These are phyloP conservation scores for Siphlonurus alternatus DNA, from an alignment of 2,888 invertebrate species.

Conservation along the genomic window DNA sequence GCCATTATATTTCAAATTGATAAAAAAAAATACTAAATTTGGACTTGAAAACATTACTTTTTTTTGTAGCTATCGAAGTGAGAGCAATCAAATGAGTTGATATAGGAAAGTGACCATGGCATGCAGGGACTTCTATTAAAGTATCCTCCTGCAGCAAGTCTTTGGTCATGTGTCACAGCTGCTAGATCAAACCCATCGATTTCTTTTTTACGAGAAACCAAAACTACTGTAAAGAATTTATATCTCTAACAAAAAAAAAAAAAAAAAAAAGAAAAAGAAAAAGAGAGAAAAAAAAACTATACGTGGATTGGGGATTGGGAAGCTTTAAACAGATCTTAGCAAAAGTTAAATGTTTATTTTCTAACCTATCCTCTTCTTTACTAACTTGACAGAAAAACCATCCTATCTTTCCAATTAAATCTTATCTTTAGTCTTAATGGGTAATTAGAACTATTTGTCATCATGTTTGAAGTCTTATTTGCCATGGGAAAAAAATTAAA, in stretches of 20 bases:
- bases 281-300: background rate
- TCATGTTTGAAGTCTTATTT: background rate
- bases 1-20: too few relatives aligned
- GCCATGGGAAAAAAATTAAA: too few relatives aligned
- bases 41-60: background rate
- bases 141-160: background rate
- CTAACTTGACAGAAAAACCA: background rate
- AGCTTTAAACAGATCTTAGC: background rate
- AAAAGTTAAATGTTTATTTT: background rate
- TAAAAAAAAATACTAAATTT: background rate
- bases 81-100: background rate
- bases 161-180: background rate
- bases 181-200: background rate
- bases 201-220: background rate
- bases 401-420: background rate
- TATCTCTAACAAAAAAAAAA: background rate
- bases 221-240: background rate
- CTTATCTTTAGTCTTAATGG: background rate
- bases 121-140: too few relatives aligned
- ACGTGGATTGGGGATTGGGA: too few relatives aligned
- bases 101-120: too few relatives aligned
- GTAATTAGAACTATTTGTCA: background rate
- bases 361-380: background rate
- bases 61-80: too few relatives aligned
- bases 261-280: background rate